phyloP scores from a whole-genome alignment of 2,113 vertebrate genomes.

The Thermophis baileyi region DNA sequence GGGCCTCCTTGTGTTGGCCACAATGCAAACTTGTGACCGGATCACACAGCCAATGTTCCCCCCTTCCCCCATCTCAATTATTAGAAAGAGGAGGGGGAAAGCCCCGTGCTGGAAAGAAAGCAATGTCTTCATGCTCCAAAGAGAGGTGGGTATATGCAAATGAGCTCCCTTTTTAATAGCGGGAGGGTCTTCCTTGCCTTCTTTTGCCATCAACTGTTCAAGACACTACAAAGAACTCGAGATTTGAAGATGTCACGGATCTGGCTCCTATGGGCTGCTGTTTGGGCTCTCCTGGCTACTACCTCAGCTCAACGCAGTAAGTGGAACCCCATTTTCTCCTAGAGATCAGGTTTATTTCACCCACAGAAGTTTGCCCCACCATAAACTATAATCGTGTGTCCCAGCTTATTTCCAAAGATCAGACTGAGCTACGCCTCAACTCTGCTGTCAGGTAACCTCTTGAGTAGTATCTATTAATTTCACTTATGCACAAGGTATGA shows the following conservation, averaged over 20 bases:
- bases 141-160: conserved; percentile 62
- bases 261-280: conserved; percentile 10
- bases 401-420: neutral
- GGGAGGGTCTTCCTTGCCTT: neutral
- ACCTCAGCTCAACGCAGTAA: conserved; percentile 58
- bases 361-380: neutral
- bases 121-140: neutral
- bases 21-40: conserved; percentile 36
- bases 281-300: conserved; percentile 53
- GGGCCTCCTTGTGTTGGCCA: neutral
- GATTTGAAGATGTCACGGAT: conserved; percentile 29
- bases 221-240: conserved; percentile 24
- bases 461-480: neutral
- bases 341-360: neutral
- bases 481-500: neutral
- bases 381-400: too few species aligned
- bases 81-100: neutral
- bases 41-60: neutral
- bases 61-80: neutral
- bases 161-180: conserved; percentile 50
- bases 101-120: neutral
- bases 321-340: conserved; percentile 27
- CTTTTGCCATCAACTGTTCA: conserved; percentile 18
- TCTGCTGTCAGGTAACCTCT: neutral
- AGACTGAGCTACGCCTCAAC: neutral